Conservation (phyloP, 2,888 invertebrate species). For the Synergus umbraculus region DNA sequence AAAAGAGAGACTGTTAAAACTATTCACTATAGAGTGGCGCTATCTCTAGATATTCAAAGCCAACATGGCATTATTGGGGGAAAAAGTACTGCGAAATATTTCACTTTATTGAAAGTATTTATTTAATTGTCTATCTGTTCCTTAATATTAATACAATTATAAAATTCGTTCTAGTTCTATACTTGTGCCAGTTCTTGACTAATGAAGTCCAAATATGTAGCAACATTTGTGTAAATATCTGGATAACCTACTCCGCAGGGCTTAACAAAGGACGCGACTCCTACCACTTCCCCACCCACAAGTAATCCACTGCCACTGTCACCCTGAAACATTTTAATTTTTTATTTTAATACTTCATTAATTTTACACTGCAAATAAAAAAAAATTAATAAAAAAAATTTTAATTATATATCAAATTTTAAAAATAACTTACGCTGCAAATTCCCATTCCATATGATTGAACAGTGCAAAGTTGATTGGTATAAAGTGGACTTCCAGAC, state of each 20-base stretch:
- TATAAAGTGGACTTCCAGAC: neutral
- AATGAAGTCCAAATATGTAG: conserved; percentile 42
- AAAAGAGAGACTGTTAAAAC: too few relatives aligned
- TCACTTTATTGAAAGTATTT: too few relatives aligned
- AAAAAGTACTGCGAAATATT: too few relatives aligned
- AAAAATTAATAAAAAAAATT: too few relatives aligned
- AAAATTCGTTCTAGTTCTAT: too few relatives aligned
- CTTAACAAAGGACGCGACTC: conserved; percentile 44
- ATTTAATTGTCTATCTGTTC: too few relatives aligned
- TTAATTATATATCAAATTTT: neutral
- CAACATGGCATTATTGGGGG: too few relatives aligned
- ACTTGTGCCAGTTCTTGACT: neutral
- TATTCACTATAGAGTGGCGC: too few relatives aligned
- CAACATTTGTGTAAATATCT: conserved; percentile 48
- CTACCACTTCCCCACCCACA: conserved; percentile 42
- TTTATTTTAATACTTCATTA: too few relatives aligned
- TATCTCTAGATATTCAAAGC: too few relatives aligned
- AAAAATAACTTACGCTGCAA: conserved; percentile 48
- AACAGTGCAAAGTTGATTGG: conserved; percentile 42
- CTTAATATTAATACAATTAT: too few relatives aligned
- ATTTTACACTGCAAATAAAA: too few relatives aligned
- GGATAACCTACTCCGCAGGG: conserved; percentile 45
- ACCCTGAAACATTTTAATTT: conserved; percentile 41
- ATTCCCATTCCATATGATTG: conserved; percentile 34
- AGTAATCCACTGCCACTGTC: conserved; percentile 52